A percentile compares a stretch with the other conserved stretches of the same genome.
Conservation (phyloP, 2,797 vertebrate genomes). For the Mus minutoides region DNA sequence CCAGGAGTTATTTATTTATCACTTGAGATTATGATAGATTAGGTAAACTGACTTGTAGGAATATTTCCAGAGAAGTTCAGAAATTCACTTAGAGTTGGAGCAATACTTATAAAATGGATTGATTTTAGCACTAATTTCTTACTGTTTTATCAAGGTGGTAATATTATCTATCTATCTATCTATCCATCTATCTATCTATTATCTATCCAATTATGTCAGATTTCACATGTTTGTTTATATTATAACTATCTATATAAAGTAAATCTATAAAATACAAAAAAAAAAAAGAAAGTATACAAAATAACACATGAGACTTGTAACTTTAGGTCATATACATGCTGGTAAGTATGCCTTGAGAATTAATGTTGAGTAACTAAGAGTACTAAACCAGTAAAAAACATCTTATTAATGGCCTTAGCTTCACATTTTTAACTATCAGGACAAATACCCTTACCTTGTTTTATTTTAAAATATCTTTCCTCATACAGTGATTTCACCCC, state of each 20-base stretch:
- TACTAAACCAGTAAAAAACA: conserved; percentile 9
- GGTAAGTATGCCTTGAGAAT: conserved; percentile 17
- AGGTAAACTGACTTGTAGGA: not conserved
- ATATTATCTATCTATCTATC: not conserved
- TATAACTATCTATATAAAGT: too few species aligned
- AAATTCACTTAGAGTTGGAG: not conserved
- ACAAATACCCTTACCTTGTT: not conserved
- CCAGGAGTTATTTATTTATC: not conserved
- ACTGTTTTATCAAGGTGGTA: not conserved
- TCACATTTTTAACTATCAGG: conserved; percentile 10
- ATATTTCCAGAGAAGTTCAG: not conserved
- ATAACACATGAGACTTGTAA: conserved; percentile 14
- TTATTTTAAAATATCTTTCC: conserved; percentile 42
- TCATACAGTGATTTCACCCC: not conserved
- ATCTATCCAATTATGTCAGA: not conserved
- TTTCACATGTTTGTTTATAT: not conserved
- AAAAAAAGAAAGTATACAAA: not conserved
- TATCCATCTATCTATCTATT: too few species aligned
- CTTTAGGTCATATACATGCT: not conserved
- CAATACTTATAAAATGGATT: not conserved
- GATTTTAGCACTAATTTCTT: not conserved
- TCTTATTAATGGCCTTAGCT: not conserved
- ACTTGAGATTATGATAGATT: not conserved
- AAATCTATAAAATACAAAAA: too few species aligned
- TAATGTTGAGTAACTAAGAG: conserved; percentile 44